Evolutionary conservation across 2,113 vertebrate genomes (phyloP).

Genomic region (Hippocampus mohnikei): DNA sequence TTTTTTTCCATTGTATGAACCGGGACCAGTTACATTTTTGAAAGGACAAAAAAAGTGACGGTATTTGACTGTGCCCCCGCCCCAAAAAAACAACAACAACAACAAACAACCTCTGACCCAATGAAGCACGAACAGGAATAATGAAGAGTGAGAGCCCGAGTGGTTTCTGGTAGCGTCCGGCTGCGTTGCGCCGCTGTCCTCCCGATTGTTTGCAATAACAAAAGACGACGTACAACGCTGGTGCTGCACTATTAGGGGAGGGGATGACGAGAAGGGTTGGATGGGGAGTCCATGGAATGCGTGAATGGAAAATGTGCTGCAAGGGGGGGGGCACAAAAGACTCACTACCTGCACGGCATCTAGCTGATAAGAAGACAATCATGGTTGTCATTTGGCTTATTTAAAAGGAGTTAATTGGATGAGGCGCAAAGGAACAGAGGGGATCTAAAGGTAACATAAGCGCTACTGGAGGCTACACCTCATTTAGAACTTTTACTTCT

Average conservation of each 20-base stretch:
- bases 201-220: conserved; percentile 70
- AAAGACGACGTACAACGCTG: conserved; percentile 56
- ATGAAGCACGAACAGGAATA: background rate
- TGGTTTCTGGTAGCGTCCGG: conserved; percentile 73
- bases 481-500: background rate
- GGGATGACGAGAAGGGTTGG: background rate
- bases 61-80: conserved; percentile 15
- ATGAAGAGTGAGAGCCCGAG: conserved; percentile 14
- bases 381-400: background rate
- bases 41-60: background rate
- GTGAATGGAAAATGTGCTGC: conserved; percentile 57
- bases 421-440: conserved; percentile 13
- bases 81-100: conserved; percentile 12
- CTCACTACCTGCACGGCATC: conserved; percentile 30
- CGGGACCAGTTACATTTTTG: conserved; percentile 7
- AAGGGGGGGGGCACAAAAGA: conserved; percentile 58
- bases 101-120: conserved; percentile 36
- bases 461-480: background rate
- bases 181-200: conserved; percentile 48
- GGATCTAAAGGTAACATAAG: conserved; percentile 18
- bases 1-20: background rate
- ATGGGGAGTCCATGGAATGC: conserved; percentile 28
- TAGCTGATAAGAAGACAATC: conserved; percentile 16
- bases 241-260: conserved; percentile 55
- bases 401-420: conserved; percentile 26